phyloP scores from a whole-genome alignment of 2,888 invertebrate species.

The Drosophila meridiana region DNA sequence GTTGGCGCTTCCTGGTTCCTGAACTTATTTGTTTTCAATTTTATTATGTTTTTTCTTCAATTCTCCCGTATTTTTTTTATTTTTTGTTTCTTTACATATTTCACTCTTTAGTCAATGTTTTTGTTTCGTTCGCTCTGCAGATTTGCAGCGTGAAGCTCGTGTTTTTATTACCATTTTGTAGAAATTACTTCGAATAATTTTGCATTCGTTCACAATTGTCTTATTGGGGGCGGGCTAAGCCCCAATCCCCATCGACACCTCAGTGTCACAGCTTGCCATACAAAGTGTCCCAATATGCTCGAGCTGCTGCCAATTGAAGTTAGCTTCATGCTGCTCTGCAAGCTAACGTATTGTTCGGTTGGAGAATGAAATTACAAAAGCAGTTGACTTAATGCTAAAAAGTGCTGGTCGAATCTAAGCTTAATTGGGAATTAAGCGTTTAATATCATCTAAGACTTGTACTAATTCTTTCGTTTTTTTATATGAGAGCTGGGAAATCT shows the following conservation, averaged over 20 bases:
- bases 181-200: conserved; percentile 48
- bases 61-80: neutral
- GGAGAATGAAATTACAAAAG: neutral
- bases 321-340: conserved; percentile 11
- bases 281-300: conserved; percentile 43
- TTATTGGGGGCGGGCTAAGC: conserved; percentile 5
- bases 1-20: conserved; percentile 59
- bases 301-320: conserved; percentile 33
- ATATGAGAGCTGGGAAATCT: neutral
- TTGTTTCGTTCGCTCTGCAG: conserved; percentile 3
- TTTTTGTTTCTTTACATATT: neutral
- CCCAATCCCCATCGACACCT: neutral
- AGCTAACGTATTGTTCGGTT: no score
- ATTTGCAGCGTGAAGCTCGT: conserved; percentile 12
- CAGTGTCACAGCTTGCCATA: conserved; percentile 38
- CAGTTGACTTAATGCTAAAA: neutral
- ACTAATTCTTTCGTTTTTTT: neutral
- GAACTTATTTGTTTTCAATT: conserved; percentile 73
- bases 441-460: no score
- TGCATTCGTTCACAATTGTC: conserved; percentile 45
- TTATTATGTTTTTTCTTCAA: conserved; percentile 44
- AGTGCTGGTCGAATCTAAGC: neutral
- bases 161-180: conserved; percentile 24
- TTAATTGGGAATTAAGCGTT: neutral
- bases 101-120: conserved; percentile 4